A percentile compares a stretch with the other conserved stretches of the same genome.
Evolutionary conservation across 2,113 vertebrate species (phyloP).

Genomic region (Ancistrus triradiatus): DNA sequence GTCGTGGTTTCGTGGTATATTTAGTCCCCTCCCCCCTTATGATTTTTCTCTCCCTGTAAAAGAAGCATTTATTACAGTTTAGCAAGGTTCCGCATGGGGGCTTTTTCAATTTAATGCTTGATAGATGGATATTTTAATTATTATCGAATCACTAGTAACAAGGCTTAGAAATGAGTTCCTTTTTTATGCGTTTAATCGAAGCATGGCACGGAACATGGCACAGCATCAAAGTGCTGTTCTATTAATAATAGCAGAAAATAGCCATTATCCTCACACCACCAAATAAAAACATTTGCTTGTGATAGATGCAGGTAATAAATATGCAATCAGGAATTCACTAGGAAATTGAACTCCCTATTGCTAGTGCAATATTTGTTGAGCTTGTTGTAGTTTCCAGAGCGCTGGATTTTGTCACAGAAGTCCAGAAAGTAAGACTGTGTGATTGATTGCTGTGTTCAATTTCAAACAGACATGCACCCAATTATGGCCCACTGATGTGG

Average conservation of each 20-base stretch:
- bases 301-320: constrained; percentile 26
- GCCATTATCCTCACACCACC: constrained; percentile 20
- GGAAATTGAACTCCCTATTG: constrained; percentile 8
- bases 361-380: too few relatives aligned
- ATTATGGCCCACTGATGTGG: constrained; percentile 61
- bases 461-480: constrained; percentile 61
- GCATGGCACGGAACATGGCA: constrained; percentile 42
- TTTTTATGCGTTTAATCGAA: constrained; percentile 53
- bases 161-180: constrained; percentile 47
- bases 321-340: neutral
- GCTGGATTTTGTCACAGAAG: constrained; percentile 45
- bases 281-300: constrained; percentile 12
- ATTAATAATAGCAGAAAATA: constrained; percentile 22
- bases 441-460: constrained; percentile 57
- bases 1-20: neutral
- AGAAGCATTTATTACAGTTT: constrained; percentile 33
- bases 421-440: constrained; percentile 39
- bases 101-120: constrained; percentile 62
- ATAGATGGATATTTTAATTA: constrained; percentile 67
- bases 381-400: constrained; percentile 25
- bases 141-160: constrained; percentile 58
- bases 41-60: constrained; percentile 14
- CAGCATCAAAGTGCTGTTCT: constrained; percentile 35
- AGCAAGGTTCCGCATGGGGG: constrained; percentile 51
- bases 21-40: neutral